These are phyloP conservation scores for Darevskia mixta DNA, from an alignment of 2,797 vertebrate genomes.

Conservation along the genomic window DNA sequence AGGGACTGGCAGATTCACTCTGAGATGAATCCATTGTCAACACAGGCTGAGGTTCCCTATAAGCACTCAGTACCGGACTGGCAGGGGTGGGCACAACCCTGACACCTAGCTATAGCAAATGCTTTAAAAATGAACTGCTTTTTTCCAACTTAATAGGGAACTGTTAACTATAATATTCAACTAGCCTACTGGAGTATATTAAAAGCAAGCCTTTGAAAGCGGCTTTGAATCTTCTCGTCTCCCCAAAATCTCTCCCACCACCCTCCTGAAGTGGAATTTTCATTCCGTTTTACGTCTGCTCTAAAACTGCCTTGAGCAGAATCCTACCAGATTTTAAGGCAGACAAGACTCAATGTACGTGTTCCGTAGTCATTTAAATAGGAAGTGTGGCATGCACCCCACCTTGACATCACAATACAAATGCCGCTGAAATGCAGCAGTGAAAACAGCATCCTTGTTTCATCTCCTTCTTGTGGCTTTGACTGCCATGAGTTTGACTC, in stretches of 20 bases:
- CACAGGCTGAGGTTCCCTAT: no score
- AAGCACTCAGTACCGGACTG: no score
- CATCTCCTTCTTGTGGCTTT: not conserved
- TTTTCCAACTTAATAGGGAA: not conserved
- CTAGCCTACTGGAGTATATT: not conserved
- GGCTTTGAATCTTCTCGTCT: not conserved
- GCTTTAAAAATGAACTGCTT: not conserved
- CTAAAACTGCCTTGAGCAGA: not conserved
- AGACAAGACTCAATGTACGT: not conserved
- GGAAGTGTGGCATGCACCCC: not conserved
- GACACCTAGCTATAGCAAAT: not conserved
- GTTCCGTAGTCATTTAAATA: not conserved
- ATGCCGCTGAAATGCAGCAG: not conserved
- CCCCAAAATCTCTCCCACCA: not conserved
- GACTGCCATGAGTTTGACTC: not conserved
- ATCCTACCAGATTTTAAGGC: not conserved
- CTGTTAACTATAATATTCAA: not conserved
- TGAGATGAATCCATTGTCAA: no score
- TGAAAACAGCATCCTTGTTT: not conserved
- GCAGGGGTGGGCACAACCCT: no score
- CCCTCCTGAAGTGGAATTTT: not conserved
- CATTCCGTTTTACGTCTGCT: not conserved
- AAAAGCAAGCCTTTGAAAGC: not conserved
- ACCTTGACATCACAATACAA: not conserved
- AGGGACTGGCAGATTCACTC: no score